Evolutionary conservation across 2,888 invertebrate genomes (phyloP).

Genomic region (Drosophila tanythrix): DNA sequence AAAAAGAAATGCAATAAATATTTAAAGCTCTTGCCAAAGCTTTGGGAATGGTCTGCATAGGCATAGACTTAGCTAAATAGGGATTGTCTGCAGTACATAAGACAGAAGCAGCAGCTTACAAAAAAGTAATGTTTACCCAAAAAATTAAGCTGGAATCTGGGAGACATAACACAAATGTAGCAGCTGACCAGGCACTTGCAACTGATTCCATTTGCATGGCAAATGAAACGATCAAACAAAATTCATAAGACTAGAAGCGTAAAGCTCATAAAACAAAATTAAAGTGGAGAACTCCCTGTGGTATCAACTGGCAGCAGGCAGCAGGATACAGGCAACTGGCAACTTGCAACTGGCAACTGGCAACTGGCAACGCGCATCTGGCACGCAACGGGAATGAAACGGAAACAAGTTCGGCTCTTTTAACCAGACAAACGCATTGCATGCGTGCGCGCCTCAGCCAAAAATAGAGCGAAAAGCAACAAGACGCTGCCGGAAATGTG

Average conservation of each 20-base stretch:
- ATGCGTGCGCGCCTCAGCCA: constrained; percentile 37
- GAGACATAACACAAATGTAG: not conserved
- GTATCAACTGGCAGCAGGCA: constrained; percentile 7
- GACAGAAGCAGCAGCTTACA: not conserved
- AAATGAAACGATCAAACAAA: not conserved
- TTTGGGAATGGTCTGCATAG: not conserved
- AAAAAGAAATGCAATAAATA: not conserved
- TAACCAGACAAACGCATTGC: constrained; percentile 17
- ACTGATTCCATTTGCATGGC: not conserved
- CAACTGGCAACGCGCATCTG: constrained; percentile 5
- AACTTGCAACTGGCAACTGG: not conserved
- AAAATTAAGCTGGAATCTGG: not conserved
- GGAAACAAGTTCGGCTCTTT: constrained; percentile 16
- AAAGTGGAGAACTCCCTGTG: not conserved
- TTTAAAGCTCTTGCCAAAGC: not conserved
- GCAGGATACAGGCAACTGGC: not conserved
- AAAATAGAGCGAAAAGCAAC: constrained; percentile 62
- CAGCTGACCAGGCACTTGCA: not conserved
- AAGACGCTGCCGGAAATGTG: constrained; percentile 60
- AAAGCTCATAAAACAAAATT: not conserved
- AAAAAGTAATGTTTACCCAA: not conserved
- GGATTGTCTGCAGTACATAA: not conserved
- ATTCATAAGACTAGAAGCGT: not conserved
- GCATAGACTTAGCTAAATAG: not conserved
- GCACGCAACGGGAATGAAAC: constrained; percentile 16